Evolutionary conservation across 1,140 invertebrate species (phyloP), one percentile per base, ranked within the genome.

Genomic region (Diabrotica undecimpunctata): DNA sequence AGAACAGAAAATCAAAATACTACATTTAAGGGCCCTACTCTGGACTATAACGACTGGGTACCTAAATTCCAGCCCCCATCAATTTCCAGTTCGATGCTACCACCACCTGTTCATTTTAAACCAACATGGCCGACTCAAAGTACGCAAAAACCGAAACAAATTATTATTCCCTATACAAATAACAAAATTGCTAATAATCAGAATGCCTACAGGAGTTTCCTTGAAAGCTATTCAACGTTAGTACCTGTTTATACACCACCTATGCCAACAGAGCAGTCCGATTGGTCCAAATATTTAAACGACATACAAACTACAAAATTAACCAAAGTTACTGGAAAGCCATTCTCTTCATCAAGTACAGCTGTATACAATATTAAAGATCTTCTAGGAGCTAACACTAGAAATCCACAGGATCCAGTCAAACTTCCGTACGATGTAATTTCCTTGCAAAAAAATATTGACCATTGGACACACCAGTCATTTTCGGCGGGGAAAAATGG

Each of bases 391-490:
- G 4, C 58, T 25, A 36, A 12, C 11, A 51, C 8, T 71, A 63
- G 25, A 38, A 71, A 54, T 39, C 69, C 14, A 38, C 12, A 13
- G 64, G 60, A 13, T 12, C 54, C 10, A 60, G 9, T 52, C 2
- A 11, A 83, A 64, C 83, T 83, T 50, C 84, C 84, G 0, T 88
- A 90, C 70, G 89, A 91, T 72, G 83, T 90, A 12, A 83, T 86
- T 35, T 86, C 86, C 72, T 75, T 92, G 55, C 90, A 92, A 74
- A 89, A 91, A 70, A 91, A 90, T 69, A 93, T 93, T 50, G 90
- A 93, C 72, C 88, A 89, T 41, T 93, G 91, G 91, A 92, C 90
- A 2, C 88, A 90, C 70, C 88, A 91, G 81, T 88, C 89, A 77
- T 89, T 84, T 76, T 85, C 85, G 7, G 84, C 83, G 52, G 73